Evolutionary conservation across 2,113 vertebrate species (phyloP), one percentile per base, ranked within the genome.

Genomic region (Apeltes quadracus): DNA sequence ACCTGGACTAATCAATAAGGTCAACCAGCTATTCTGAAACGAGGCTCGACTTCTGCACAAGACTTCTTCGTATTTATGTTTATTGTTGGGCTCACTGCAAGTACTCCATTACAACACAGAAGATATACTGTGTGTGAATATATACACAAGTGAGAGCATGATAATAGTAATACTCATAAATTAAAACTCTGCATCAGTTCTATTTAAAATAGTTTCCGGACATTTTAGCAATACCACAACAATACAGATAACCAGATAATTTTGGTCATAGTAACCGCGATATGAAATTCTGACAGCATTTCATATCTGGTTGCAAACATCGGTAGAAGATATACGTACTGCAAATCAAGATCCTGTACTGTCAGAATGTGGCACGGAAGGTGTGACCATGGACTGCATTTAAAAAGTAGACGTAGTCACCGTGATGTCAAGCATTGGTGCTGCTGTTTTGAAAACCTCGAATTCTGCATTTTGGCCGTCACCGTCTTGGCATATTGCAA

Each of bases 401-500:
- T 51, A 51, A 25, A 51, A 51, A 51, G 50, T 51, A 51, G 50
- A 51, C 22, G 22, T 14, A 14, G 50, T 51, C 50, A 23, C 11
- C 22, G 22, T 23, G 22, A 51, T 25, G 50, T 51, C 22, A 48
- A 48, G 8, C n/a, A 23, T 51, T 14, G 50, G 50, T 51, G 23
- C 12, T 23, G 50, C 50, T 22, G 50, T 53, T 25, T 25, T 53
- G 11, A 53, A n/a, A 53, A 53, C 50, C 12, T 25, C 22, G 50
- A 25, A 53, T 25, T 53, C 50, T 25, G 50, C 22, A 25, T 53
- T 53, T 14, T 14, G 22, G 50, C n/a, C 22, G 12, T 25, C 50
- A 53, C 50, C 50, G 20, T 53, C 50, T 53, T 25, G 50, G 50
- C 50, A 25, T 53, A 25, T 53, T 53, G 50, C 50, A 53, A 22